Conservation (phyloP, 2,113 vertebrate genomes). For the Otolemur garnettii region DNA sequence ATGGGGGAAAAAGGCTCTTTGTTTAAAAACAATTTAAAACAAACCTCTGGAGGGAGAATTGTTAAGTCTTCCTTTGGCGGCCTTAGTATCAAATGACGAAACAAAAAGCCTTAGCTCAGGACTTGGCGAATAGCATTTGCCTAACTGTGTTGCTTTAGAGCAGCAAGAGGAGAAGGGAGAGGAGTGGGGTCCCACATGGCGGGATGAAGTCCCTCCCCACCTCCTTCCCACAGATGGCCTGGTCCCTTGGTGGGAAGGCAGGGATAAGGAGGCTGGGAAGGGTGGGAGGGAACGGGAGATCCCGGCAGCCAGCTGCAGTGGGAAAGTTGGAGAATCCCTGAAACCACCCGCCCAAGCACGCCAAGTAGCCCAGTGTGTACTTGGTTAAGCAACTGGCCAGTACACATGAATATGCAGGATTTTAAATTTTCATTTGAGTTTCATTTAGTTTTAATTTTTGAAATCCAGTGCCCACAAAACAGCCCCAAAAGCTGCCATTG, state of each 20-base stretch:
- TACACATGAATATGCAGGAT: neutral
- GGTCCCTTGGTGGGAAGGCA: neutral
- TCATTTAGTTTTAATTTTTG: slow-evolving; percentile 16
- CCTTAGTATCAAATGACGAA: neutral
- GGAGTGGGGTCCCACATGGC: neutral
- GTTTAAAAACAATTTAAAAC: neutral
- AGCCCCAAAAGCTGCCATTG: neutral
- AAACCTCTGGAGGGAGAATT: neutral
- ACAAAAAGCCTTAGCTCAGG: neutral
- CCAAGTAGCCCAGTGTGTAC: neutral
- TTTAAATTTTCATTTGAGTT: neutral
- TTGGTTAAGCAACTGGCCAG: neutral
- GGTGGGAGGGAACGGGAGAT: neutral
- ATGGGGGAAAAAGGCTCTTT: neutral
- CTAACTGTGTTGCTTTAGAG: neutral
- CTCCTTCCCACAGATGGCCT: neutral
- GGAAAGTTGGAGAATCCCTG: neutral
- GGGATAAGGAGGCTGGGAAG: neutral
- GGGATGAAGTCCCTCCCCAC: neutral
- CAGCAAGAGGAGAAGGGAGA: neutral
- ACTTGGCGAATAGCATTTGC: neutral
- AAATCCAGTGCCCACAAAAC: neutral
- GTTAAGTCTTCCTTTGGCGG: neutral
- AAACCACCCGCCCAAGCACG: neutral
- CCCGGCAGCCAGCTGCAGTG: neutral